Percentiles rank a stretch among this genome's conserved stretches.
These are phyloP conservation scores for Poeciliopsis retropinna DNA, from an alignment of 2,113 vertebrate genomes.

Conservation along the genomic window DNA sequence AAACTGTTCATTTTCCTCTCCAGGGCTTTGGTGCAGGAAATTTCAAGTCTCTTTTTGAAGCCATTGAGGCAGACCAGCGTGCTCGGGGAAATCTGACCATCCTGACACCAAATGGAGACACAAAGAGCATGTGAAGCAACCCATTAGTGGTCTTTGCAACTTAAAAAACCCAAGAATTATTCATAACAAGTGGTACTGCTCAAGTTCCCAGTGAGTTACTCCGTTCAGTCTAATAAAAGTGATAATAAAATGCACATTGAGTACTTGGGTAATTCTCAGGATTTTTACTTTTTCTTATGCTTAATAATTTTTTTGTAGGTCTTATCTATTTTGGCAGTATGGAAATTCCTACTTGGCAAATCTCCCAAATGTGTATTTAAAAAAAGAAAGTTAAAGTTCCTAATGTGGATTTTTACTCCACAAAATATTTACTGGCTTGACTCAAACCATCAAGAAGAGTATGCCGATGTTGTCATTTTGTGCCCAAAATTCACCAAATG, in stretches of 20 bases:
- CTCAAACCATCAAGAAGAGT: conserved; percentile 82
- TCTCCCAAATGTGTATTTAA: neutral
- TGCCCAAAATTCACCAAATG: no score
- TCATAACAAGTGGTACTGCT: neutral
- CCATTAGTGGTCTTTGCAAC: neutral
- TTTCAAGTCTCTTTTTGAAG: conserved; percentile 95
- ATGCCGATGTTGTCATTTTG: no score
- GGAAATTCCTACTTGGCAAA: neutral
- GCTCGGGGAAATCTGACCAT: conserved; percentile 91
- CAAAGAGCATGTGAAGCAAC: conserved; percentile 64
- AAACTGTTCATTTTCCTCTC: neutral
- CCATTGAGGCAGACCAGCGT: conserved; percentile 90
- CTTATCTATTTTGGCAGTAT: neutral
- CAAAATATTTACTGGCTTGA: conserved; percentile 85
- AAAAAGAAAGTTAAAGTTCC: neutral
- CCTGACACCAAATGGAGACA: conserved; percentile 79
- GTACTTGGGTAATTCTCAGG: neutral
- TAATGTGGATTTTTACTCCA: conserved; percentile 9
- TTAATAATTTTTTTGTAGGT: conserved; percentile 14
- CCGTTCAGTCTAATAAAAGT: neutral
- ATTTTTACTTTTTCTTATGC: conserved; percentile 5
- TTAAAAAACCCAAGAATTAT: conserved; percentile 1
- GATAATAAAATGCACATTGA: neutral
- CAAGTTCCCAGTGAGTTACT: neutral
- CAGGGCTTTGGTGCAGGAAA: conserved; percentile 97